phyloP scores from a whole-genome alignment of 2,888 invertebrate species.

The Ophioninae sp. region DNA sequence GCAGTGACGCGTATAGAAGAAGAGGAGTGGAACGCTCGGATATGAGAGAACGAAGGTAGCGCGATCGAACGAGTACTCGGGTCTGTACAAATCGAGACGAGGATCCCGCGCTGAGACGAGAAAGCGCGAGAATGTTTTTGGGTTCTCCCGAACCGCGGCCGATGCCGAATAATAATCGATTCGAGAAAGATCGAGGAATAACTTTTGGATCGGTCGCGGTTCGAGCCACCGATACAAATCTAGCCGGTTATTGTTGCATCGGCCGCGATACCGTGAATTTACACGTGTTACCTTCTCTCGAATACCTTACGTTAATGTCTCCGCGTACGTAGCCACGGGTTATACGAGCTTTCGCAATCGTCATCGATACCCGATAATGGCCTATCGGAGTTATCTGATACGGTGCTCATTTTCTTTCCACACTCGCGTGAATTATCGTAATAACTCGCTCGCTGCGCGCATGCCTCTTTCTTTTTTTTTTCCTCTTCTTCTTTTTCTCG shows the following conservation, averaged over 20 bases:
- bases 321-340: background rate
- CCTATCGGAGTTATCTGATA: conserved; percentile 18
- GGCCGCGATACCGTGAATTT: conserved; percentile 19
- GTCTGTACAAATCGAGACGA: background rate
- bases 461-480: conserved; percentile 1
- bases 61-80: background rate
- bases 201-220: background rate
- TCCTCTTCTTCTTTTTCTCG: background rate
- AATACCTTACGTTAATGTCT: conserved; percentile 19
- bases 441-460: conserved; percentile 20
- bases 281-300: conserved; percentile 37
- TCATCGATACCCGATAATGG: conserved; percentile 27
- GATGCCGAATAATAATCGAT: background rate
- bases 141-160: background rate
- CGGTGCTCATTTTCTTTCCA: background rate
- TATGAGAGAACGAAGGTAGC: background rate
- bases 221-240: background rate
- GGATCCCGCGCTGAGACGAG: background rate
- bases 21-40: background rate
- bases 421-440: conserved; percentile 32
- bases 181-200: background rate
- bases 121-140: background rate
- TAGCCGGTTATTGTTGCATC: background rate
- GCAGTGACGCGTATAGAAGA: background rate
- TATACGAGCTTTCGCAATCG: background rate